phyloP scores from a whole-genome alignment of 2,113 vertebrate species.

The Dipodomys merriami region DNA sequence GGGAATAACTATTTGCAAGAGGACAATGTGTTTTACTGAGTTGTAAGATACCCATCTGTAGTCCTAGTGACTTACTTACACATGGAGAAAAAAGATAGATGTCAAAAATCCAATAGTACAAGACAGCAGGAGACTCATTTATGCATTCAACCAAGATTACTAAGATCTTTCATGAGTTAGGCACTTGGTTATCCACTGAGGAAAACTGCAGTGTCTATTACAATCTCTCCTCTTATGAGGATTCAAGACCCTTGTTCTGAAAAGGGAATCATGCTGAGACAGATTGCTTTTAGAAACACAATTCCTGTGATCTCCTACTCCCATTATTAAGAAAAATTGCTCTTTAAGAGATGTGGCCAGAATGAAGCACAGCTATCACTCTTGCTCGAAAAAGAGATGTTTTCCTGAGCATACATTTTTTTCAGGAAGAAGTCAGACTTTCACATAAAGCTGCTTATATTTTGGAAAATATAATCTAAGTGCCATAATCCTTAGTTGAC shows the following conservation, averaged over 20 bases:
- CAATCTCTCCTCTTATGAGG: not conserved
- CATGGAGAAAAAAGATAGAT: conserved; percentile 12
- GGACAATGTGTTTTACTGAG: conserved; percentile 37
- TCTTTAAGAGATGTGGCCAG: conserved; percentile 3
- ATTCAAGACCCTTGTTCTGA: conserved; percentile 8
- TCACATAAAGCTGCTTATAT: not conserved
- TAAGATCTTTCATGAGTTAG: not conserved
- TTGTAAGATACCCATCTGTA: conserved; percentile 61
- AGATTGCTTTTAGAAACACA: conserved; percentile 29
- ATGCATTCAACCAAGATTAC: conserved; percentile 3
- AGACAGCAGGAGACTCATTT: conserved; percentile 32
- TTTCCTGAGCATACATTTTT: not conserved
- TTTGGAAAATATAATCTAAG: conserved; percentile 41
- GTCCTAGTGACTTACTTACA: conserved; percentile 29
- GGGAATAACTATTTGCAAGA: conserved; percentile 24
- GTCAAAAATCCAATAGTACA: conserved; percentile 25
- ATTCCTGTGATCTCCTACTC: conserved; percentile 37
- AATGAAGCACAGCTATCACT: not conserved
- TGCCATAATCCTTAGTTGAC: conserved; percentile 11
- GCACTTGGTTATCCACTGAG: not conserved
- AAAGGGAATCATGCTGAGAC: conserved; percentile 14
- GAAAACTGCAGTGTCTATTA: not conserved
- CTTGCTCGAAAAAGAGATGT: not conserved
- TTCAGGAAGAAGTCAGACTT: not conserved
- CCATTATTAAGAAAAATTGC: not conserved